These are phyloP conservation scores for Colinus virginianus DNA, from an alignment of 2,113 vertebrate genomes.

Conservation along the genomic window DNA sequence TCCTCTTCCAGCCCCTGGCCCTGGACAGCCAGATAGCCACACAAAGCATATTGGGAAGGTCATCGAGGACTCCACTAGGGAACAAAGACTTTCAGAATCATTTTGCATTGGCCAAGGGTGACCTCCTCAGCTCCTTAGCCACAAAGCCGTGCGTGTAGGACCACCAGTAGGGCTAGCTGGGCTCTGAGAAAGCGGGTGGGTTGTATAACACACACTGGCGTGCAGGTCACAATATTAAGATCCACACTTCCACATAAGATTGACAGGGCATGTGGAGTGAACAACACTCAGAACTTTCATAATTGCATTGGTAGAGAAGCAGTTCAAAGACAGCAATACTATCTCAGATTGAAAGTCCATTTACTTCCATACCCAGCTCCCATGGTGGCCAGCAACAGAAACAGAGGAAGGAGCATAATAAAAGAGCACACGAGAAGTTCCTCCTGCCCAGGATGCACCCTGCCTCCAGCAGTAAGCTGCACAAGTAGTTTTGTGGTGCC, in stretches of 20 bases:
- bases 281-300: background rate
- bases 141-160: accelerated
- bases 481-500: background rate
- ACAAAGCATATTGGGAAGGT: background rate
- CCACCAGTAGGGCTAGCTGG: background rate
- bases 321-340: background rate
- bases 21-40: background rate
- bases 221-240: background rate
- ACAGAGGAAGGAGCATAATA: background rate
- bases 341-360: background rate
- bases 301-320: background rate
- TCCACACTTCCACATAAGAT: background rate
- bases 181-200: background rate
- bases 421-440: background rate
- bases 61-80: background rate
- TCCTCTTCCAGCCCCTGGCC: background rate
- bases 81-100: background rate
- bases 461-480: background rate
- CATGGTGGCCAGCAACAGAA: background rate
- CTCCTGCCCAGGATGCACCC: background rate
- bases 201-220: background rate
- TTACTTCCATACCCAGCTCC: background rate
- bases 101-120: background rate
- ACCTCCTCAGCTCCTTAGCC: background rate
- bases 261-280: background rate